Percentiles rank a stretch among this genome's conserved stretches.
These are phyloP conservation scores for Campylomormyrus tamandua DNA, from an alignment of 2,113 vertebrate species.

Conservation along the genomic window DNA sequence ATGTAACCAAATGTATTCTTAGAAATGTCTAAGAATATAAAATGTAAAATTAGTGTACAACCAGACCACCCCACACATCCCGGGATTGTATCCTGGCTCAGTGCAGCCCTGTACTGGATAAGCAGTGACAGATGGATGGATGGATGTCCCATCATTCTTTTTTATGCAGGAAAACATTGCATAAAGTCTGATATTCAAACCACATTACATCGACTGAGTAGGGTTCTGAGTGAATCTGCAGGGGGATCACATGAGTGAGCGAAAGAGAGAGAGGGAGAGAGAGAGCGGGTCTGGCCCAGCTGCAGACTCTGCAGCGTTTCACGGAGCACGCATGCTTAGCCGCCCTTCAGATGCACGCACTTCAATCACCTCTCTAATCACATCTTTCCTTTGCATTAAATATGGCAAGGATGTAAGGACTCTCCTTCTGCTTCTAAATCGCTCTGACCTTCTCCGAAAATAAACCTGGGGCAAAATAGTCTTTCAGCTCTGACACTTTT, in stretches of 20 bases:
- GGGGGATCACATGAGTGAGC: neutral
- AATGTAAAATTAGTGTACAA: neutral
- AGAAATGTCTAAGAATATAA: neutral
- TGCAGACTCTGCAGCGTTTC: neutral
- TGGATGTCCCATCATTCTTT: neutral
- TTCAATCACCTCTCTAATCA: slow-evolving; percentile 1
- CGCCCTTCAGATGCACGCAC: neutral
- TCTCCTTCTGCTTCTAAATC: neutral
- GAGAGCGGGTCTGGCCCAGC: neutral
- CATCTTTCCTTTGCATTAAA: neutral
- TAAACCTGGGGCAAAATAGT: neutral
- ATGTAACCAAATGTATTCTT: neutral
- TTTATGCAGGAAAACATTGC: neutral
- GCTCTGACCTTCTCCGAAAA: neutral
- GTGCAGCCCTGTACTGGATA: neutral
- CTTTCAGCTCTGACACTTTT: neutral
- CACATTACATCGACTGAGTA: neutral
- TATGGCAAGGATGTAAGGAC: neutral
- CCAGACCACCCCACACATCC: neutral
- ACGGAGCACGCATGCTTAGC: neutral
- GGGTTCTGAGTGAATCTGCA: neutral
- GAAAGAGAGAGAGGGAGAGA: neutral
- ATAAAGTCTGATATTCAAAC: neutral
- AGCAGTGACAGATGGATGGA: neutral
- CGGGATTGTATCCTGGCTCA: neutral